Percentiles rank a stretch among this genome's conserved stretches.
Evolutionary conservation across 2,888 invertebrate genomes (phyloP).

Genomic region (Dryobota labecula): DNA sequence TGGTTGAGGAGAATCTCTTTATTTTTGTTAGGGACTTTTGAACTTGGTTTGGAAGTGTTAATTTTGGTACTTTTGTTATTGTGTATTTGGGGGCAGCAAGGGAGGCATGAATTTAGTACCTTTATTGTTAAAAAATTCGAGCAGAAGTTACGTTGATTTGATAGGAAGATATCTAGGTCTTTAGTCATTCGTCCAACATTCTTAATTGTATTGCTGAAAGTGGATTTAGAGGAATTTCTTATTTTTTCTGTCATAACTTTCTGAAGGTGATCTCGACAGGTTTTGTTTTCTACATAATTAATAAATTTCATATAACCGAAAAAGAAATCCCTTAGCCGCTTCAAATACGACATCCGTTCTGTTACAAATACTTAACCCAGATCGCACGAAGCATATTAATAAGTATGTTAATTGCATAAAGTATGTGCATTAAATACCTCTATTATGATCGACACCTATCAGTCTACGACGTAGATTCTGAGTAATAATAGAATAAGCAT

Average conservation of each 20-base stretch:
- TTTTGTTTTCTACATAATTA: constrained; percentile 15
- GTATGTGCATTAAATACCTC: constrained; percentile 38
- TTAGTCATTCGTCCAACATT: background rate
- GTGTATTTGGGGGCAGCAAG: constrained; percentile 11
- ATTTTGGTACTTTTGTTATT: constrained; percentile 47
- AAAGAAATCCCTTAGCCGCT: constrained; percentile 17
- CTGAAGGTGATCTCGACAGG: background rate
- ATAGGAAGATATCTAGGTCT: background rate
- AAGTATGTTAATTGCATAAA: constrained; percentile 34
- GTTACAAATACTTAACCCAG: constrained; percentile 44
- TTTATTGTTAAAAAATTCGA: background rate
- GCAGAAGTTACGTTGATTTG: background rate
- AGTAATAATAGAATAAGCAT: constrained; percentile 1
- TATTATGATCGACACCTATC: constrained; percentile 11
- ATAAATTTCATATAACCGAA: background rate
- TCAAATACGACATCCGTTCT: constrained; percentile 17
- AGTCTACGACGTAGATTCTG: constrained; percentile 12
- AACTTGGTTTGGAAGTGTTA: constrained; percentile 48
- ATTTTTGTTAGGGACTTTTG: constrained; percentile 64
- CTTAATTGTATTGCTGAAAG: background rate
- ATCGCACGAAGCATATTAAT: constrained; percentile 34
- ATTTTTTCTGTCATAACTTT: background rate
- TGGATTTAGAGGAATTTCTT: background rate
- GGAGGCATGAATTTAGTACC: background rate
- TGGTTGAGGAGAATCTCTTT: constrained; percentile 73